phyloP scores from a whole-genome alignment of 2,113 vertebrate genomes.

The Stomatorhinus ivindoensis region DNA sequence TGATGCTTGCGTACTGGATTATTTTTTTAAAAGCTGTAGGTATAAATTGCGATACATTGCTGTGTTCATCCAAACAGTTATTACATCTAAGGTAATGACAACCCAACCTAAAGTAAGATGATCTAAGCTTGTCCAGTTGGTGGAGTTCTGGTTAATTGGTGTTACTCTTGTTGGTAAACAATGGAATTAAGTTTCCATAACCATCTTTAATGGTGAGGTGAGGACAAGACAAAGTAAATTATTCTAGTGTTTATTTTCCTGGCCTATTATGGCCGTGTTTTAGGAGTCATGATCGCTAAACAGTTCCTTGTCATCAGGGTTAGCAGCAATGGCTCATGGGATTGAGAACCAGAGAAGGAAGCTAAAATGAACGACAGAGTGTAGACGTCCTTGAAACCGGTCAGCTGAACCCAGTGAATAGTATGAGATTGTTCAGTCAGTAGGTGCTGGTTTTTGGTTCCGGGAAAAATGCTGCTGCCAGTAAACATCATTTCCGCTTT shows the following conservation, averaged over 20 bases:
- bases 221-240: background rate
- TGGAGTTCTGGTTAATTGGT: background rate
- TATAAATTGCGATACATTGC: background rate
- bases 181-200: background rate
- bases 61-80: background rate
- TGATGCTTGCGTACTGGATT: background rate
- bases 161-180: background rate
- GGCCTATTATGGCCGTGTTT: background rate
- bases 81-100: background rate
- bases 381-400: background rate
- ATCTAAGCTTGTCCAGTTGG: background rate
- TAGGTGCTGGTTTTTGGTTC: background rate
- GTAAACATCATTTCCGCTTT: background rate
- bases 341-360: background rate
- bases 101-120: background rate
- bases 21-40: background rate
- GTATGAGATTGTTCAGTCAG: background rate
- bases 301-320: background rate
- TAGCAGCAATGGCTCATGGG: background rate
- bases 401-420: background rate
- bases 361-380: background rate
- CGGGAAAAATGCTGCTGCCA: background rate
- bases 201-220: background rate
- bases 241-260: background rate
- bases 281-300: background rate